Evolutionary conservation across 2,797 vertebrate genomes (phyloP).

Genomic region (Enoplosus armatus): DNA sequence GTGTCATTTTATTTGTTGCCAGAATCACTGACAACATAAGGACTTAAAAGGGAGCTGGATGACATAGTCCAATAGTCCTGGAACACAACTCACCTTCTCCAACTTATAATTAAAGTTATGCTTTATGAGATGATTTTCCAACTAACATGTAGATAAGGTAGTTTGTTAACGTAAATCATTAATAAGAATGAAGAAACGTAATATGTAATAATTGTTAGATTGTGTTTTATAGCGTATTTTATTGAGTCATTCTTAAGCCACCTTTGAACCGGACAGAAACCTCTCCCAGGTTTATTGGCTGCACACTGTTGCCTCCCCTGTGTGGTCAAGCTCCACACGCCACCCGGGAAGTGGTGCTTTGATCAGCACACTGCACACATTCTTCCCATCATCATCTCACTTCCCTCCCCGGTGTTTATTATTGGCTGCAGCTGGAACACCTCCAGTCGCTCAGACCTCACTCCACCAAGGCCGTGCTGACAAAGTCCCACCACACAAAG

Average conservation of each 20-base stretch:
- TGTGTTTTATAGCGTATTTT: slow-evolving; percentile 8
- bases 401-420: slow-evolving; percentile 72
- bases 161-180: neutral
- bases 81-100: neutral
- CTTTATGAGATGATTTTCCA: neutral
- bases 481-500: slow-evolving; percentile 45
- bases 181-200: neutral
- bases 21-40: neutral
- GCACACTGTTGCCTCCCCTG: slow-evolving; percentile 52
- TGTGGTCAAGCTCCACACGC: slow-evolving; percentile 60
- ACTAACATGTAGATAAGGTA: neutral
- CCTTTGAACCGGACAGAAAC: slow-evolving; percentile 29
- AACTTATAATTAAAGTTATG: neutral
- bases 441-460: slow-evolving; percentile 58
- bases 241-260: slow-evolving; percentile 31
- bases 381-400: slow-evolving; percentile 74
- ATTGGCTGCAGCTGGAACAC: slow-evolving; percentile 77
- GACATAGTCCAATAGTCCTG: neutral
- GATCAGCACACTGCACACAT: slow-evolving; percentile 73
- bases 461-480: slow-evolving; percentile 66
- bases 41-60: neutral
- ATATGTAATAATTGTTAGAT: neutral
- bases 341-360: slow-evolving; percentile 70
- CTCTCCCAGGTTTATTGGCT: slow-evolving; percentile 57
- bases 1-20: neutral